Evolutionary conservation across 2,888 invertebrate species (phyloP), one percentile per base, ranked within the genome.

Genomic region (Phoronis australis): DNA sequence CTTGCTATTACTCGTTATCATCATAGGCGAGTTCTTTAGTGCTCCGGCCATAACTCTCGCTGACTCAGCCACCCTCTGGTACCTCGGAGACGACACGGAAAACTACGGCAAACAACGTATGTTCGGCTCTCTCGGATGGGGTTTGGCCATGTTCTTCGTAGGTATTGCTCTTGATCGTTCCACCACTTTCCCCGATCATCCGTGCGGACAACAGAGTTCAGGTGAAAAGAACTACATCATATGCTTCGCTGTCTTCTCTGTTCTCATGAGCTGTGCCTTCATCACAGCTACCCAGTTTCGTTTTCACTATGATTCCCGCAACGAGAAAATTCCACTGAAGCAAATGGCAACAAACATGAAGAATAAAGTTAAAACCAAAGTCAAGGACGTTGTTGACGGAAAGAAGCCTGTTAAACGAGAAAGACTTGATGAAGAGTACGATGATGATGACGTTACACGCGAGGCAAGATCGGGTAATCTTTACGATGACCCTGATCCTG

Each of bases 41-140:
- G 92, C 95, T 0, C 96, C 96, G 0, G 93, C 95, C 35, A 77
- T 96, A 60, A 93, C 95, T 0, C 80, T 97, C 45, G 96, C 95
- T 0, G 69, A 79, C 90, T 38, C 88, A 26, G 75, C 71, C 24
- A 77, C 74, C 0, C 56, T 78, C 27, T 67, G 71, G 1, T 81
- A 91, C 57, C 83, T 95, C 1, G 93, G 91, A 0, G 91, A 92
- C 69, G 90, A 80, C 51, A 75, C 75, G 3, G 79, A 80, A 55
- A 81, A 87, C 62, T 80, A 97, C 75, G 96, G 96, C 0, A 89
- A 93, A 68, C 97, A 97, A 79, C 84, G 97, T 61, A 95, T 99
- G 92, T 97, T 95, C 73, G 95, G 95, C 1, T 95, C 94, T 20
- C 81, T 96, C 49, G 97, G 97, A 40, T 99, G 97, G 97, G 97